A percentile compares a stretch with the other conserved stretches of the same genome.
These are phyloP conservation scores for Folsomia manolachei DNA, from an alignment of 2,888 invertebrate genomes.

Conservation along the genomic window DNA sequence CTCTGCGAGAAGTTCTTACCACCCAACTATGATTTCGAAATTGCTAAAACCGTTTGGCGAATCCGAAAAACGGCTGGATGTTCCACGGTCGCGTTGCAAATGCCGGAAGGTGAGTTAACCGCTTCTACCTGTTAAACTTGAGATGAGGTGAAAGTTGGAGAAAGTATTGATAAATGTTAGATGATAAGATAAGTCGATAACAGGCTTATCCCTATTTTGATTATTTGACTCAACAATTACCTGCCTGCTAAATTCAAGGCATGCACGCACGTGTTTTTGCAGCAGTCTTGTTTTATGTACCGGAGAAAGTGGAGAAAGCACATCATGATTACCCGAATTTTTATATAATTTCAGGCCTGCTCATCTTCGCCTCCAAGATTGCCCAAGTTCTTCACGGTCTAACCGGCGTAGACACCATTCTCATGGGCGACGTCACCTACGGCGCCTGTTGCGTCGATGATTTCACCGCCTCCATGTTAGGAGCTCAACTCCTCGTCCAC, in stretches of 20 bases:
- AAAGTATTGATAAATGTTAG: no score
- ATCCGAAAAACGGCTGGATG: conserved; percentile 72
- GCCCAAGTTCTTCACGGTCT: conserved; percentile 86
- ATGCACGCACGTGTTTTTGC: no score
- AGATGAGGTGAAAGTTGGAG: no score
- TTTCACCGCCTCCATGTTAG: conserved; percentile 84
- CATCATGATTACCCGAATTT: neutral
- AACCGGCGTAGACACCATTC: conserved; percentile 83
- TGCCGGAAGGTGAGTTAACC: conserved; percentile 75
- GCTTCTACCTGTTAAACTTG: no score
- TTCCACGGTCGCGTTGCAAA: conserved; percentile 87
- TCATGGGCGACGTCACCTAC: conserved; percentile 99
- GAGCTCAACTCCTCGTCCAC: conserved; percentile 86
- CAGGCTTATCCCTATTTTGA: no score
- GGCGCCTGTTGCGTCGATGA: conserved; percentile 99
- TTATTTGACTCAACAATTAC: no score
- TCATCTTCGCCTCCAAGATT: conserved; percentile 88
- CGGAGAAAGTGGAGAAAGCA: no score
- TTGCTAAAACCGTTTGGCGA: conserved; percentile 96
- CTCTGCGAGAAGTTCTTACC: conserved; percentile 73
- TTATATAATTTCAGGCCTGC: conserved; percentile 61
- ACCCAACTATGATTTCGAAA: conserved; percentile 94
- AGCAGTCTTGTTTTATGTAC: no score
- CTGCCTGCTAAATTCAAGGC: no score
- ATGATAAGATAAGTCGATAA: no score